These are phyloP conservation scores for Eutolmus rufibarbis DNA, from an alignment of 2,888 invertebrate species.

Conservation along the genomic window DNA sequence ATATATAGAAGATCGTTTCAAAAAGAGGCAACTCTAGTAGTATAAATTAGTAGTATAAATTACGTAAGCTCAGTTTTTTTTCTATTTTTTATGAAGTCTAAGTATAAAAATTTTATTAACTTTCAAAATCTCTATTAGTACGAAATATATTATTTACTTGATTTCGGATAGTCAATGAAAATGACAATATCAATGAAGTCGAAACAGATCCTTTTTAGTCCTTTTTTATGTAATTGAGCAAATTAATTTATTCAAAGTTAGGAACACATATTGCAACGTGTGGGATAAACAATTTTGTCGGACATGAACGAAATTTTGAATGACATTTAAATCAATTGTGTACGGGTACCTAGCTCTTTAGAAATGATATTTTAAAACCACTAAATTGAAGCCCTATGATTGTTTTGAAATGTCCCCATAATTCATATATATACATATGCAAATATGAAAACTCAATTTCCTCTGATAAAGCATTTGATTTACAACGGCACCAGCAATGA, in stretches of 20 bases:
- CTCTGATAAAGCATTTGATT: background rate
- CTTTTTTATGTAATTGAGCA: background rate
- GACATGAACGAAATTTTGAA: background rate
- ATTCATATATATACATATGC: background rate
- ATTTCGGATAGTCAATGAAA: too few relatives aligned
- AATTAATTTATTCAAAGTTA: background rate
- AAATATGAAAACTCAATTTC: background rate
- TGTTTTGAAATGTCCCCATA: background rate
- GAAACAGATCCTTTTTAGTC: too few relatives aligned
- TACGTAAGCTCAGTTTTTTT: too few relatives aligned
- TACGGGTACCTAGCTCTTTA: background rate
- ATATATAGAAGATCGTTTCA: too few relatives aligned
- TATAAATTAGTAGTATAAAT: too few relatives aligned
- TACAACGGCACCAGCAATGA: background rate
- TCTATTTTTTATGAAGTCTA: too few relatives aligned
- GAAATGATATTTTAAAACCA: background rate
- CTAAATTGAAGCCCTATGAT: background rate
- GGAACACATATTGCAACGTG: background rate
- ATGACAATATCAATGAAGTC: background rate
- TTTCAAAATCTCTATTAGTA: too few relatives aligned
- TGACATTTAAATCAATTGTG: background rate
- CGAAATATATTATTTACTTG: too few relatives aligned
- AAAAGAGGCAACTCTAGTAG: too few relatives aligned
- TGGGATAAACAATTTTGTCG: background rate
- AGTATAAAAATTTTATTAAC: too few relatives aligned